Percentiles rank a stretch among this genome's conserved stretches.
These are phyloP conservation scores for Sarcophaga caerulescens DNA, from an alignment of 2,888 invertebrate species.

Conservation along the genomic window DNA sequence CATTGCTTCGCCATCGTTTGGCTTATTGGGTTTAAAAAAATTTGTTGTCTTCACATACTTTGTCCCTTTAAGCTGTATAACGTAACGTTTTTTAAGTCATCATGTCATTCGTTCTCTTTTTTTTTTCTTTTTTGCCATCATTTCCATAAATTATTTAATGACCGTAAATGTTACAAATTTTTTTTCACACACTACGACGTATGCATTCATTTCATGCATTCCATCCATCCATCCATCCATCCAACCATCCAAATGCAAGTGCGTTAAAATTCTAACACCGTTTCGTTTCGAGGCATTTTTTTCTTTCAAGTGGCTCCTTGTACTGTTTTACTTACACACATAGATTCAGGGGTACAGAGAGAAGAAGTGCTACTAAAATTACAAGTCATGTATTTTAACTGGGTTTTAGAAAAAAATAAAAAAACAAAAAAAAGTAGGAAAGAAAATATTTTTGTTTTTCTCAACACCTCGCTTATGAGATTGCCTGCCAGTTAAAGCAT, in stretches of 20 bases:
- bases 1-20: no score
- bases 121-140: not conserved
- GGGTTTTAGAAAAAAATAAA: not conserved
- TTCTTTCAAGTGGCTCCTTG: slow-evolving; percentile 42
- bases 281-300: slow-evolving; percentile 51
- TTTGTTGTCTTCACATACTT: no score
- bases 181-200: slow-evolving; percentile 34
- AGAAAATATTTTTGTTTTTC: not conserved
- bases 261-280: slow-evolving; percentile 48
- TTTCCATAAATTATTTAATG: slow-evolving; percentile 48
- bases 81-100: not conserved
- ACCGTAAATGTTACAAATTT: slow-evolving; percentile 61
- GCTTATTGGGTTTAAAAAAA: no score
- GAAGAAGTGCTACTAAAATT: slow-evolving; percentile 11
- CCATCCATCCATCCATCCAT: not conserved
- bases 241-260: not conserved
- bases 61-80: not conserved
- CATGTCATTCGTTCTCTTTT: not conserved
- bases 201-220: not conserved
- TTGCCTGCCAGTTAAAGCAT: no score
- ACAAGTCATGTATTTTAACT: slow-evolving; percentile 48
- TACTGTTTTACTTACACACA: slow-evolving; percentile 27
- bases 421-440: not conserved
- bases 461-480: not conserved
- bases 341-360: not conserved